Evolutionary conservation across 2,888 invertebrate genomes (phyloP), one percentile per base, ranked within the genome.

Genomic region (Erebia palarica): DNA sequence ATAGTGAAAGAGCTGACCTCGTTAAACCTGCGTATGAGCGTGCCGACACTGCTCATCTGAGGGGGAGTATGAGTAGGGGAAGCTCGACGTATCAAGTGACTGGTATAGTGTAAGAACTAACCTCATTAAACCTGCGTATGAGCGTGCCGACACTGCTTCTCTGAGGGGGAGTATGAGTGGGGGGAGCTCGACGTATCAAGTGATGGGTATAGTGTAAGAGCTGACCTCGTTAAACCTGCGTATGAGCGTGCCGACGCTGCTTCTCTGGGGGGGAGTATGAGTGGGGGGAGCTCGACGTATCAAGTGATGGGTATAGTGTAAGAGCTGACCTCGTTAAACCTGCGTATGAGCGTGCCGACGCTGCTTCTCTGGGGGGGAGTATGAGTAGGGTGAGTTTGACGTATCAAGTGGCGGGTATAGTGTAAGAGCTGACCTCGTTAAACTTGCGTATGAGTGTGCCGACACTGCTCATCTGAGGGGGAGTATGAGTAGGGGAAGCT

Each of bases 71-170:
- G 88, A 0, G 87, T 85, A 75, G 90, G 93, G 72, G 93, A 92
- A 75, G 89, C 90, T 80, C 89, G 86, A 11, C 90, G 75, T 70
- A 90, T 93, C 93, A 89, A 93, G 63, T 89, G 89, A 1, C 94
- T 86, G 1, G 49, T 14, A 18, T 55, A 55, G 51, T n/a, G 53
- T 53, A 9, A 10, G 1, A 13, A 63, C 84, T 75, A 88, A 98
- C 98, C 96, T 98, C 98, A 92, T 97, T 97, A 86, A 98, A 97
- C 73, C 98, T 94, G 84, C 97, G 96, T 79, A 98, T 97, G 68
- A 98, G 95, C 21, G 96, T 95, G 72, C 96, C 94, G 53, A 98
- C 97, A 51, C 96, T 95, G 75, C 95, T 87, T 72, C 89, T 86
- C 75, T 87, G 73, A 80, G 84, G 83, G 78, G 87, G 82, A 58